phyloP scores from a whole-genome alignment of 2,888 invertebrate species.

The Morpho helenor region DNA sequence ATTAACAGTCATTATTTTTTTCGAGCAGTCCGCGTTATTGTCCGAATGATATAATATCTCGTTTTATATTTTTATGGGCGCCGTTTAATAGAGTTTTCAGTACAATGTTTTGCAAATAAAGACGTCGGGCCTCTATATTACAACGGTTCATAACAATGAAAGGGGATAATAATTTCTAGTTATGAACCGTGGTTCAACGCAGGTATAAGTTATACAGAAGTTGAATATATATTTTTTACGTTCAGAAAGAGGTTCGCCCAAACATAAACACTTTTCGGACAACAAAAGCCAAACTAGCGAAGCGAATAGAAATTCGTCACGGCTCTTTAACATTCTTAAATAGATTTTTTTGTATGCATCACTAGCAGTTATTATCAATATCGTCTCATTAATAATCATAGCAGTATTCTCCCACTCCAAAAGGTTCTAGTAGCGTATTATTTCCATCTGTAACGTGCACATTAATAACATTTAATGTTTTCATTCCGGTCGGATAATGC shows the following conservation, averaged over 20 bases:
- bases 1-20: constrained; percentile 31
- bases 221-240: constrained; percentile 38
- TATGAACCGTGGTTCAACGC: constrained; percentile 56
- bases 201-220: constrained; percentile 71
- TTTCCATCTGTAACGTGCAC: constrained; percentile 45
- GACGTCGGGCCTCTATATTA: constrained; percentile 45
- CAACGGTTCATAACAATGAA: constrained; percentile 19
- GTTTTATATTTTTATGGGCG: constrained; percentile 17
- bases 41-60: constrained; percentile 28
- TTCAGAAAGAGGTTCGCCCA: constrained; percentile 53
- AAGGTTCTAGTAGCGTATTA: constrained; percentile 42
- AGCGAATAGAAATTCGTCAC: constrained; percentile 71
- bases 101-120: constrained; percentile 70
- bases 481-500: constrained; percentile 48
- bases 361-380: constrained; percentile 65
- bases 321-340: constrained; percentile 74
- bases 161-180: constrained; percentile 60
- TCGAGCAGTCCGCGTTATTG: constrained; percentile 26
- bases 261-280: constrained; percentile 68
- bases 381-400: constrained; percentile 70
- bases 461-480: constrained; percentile 60
- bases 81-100: constrained; percentile 24
- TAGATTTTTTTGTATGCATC: constrained; percentile 60
- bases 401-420: constrained; percentile 50
- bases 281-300: constrained; percentile 66